Conservation (phyloP, 2,888 invertebrate genomes). For the Caenorhabditis imperialis region DNA sequence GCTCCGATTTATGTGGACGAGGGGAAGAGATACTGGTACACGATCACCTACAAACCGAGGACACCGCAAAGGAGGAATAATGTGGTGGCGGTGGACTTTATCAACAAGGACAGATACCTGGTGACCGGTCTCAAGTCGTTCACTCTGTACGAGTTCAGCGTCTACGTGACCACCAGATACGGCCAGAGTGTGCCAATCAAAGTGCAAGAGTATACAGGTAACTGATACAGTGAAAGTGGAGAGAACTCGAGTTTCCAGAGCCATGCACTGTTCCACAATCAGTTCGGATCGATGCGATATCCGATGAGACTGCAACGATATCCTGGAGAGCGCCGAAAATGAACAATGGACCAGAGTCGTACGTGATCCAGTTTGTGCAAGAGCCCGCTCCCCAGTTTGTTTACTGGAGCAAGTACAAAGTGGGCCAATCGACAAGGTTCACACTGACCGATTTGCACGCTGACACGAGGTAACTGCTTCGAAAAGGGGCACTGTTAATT, state of each 20-base stretch:
- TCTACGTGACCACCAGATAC: conserved; percentile 73
- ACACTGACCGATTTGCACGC: conserved; percentile 73
- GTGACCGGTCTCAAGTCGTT: conserved; percentile 70
- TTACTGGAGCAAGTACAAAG: conserved; percentile 71
- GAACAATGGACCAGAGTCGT: conserved; percentile 77
- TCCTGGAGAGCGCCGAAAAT: conserved; percentile 76
- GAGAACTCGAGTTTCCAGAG: too few species aligned
- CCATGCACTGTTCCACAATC: conserved; percentile 77
- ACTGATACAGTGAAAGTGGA: too few species aligned
- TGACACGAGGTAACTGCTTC: conserved; percentile 66
- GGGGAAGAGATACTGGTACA: conserved; percentile 76
- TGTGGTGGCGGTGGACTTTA: conserved; percentile 74
- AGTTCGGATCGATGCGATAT: conserved; percentile 72
- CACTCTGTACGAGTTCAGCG: conserved; percentile 76
- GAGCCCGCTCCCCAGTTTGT: conserved; percentile 77
- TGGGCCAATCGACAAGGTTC: conserved; percentile 70
- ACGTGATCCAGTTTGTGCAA: conserved; percentile 74
- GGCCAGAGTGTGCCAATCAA: conserved; percentile 71
- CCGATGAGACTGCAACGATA: conserved; percentile 75
- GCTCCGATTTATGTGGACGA: conserved; percentile 70
- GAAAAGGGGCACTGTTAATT: too few species aligned
- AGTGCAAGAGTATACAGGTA: conserved; percentile 77
- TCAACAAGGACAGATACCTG: conserved; percentile 71
- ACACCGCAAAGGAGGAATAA: conserved; percentile 73
- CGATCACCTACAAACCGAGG: conserved; percentile 73